Conservation (phyloP, 2,113 vertebrate species). For the Aegithalos caudatus region DNA sequence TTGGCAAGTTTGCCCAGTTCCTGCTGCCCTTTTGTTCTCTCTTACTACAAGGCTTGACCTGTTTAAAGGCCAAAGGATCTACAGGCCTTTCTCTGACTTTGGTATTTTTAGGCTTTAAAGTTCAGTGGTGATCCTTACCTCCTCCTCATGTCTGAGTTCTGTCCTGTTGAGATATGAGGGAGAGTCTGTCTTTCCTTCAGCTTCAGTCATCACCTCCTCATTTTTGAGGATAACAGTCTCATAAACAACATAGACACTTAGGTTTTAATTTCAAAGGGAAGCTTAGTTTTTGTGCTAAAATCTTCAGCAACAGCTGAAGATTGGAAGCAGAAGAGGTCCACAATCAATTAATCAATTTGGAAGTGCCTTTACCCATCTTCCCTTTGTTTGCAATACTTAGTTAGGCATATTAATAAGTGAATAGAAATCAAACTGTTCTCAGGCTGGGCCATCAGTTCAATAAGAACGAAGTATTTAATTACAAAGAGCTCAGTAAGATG, state of each 20-base stretch:
- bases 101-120: not conserved
- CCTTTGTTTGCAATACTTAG: not conserved
- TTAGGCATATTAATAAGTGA: not conserved
- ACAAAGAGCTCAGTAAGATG: not conserved
- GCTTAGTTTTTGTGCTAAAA: not conserved
- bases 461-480: not conserved
- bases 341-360: not conserved
- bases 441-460: not conserved
- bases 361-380: not conserved
- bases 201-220: not conserved
- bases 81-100: not conserved
- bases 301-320: not conserved
- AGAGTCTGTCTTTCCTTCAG: not conserved
- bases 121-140: not conserved
- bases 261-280: not conserved
- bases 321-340: not conserved
- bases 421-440: not conserved
- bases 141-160: not conserved
- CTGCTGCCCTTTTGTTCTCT: not conserved
- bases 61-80: not conserved
- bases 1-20: not conserved
- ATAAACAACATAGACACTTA: not conserved
- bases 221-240: not conserved
- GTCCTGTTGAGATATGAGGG: not conserved
- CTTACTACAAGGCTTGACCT: not conserved